phyloP scores from a whole-genome alignment of 2,113 vertebrate genomes.

The Miniopterus natalensis region DNA sequence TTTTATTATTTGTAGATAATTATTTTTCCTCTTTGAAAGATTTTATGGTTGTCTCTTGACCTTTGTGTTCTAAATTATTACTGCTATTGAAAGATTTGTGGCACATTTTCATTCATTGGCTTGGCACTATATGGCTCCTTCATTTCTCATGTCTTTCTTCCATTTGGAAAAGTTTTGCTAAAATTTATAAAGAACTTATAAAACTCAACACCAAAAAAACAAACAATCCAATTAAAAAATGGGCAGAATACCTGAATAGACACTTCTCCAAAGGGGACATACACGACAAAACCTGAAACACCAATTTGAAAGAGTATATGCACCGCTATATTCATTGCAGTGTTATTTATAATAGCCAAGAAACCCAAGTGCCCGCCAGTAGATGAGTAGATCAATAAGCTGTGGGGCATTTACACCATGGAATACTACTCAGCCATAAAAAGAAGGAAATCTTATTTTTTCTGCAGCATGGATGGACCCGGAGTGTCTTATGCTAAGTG shows the following conservation, averaged over 20 bases:
- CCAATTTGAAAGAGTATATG: background rate
- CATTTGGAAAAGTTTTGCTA: background rate
- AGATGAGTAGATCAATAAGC: background rate
- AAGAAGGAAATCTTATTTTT: background rate
- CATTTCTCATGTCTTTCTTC: constrained; percentile 9
- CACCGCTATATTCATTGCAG: background rate
- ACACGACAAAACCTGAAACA: background rate
- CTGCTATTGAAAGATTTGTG: background rate
- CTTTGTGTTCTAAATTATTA: background rate
- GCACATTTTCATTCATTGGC: background rate
- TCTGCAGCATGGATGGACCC: background rate
- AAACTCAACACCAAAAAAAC: background rate
- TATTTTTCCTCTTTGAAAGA: background rate
- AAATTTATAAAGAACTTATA: background rate
- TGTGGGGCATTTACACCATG: background rate
- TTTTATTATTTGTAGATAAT: constrained; percentile 7
- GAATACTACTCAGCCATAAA: background rate
- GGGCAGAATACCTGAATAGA: background rate
- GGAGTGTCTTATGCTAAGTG: background rate
- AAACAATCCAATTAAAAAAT: background rate
- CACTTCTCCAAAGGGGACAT: background rate
- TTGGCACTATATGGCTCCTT: background rate
- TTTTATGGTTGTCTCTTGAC: background rate
- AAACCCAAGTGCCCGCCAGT: background rate
- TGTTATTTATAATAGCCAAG: background rate